Percentiles rank a stretch among this genome's conserved stretches.
These are phyloP conservation scores for Gortyna flavago DNA, from an alignment of 2,888 invertebrate genomes.

Conservation along the genomic window DNA sequence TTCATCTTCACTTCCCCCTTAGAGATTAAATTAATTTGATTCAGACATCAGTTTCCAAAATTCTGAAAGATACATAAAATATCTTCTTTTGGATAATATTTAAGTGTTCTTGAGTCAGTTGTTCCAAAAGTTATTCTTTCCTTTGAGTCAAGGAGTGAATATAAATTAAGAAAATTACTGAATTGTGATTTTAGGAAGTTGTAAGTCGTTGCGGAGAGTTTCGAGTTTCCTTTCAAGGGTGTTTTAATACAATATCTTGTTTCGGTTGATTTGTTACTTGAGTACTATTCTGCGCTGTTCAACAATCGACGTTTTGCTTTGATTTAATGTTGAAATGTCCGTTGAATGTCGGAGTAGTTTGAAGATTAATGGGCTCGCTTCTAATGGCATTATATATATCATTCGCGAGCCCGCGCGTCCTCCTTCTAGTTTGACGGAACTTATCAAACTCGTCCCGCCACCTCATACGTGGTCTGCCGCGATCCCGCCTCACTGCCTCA, in stretches of 20 bases:
- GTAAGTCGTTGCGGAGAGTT: conserved; percentile 27
- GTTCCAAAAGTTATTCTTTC: conserved; percentile 51
- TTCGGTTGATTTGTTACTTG: conserved; percentile 39
- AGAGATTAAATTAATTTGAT: conserved; percentile 31
- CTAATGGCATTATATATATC: not conserved
- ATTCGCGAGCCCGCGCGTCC: not conserved
- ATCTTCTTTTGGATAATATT: conserved; percentile 42
- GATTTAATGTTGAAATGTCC: conserved; percentile 19
- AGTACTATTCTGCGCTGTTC: conserved; percentile 18
- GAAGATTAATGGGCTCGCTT: not conserved
- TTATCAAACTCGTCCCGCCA: not conserved
- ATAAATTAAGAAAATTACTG: conserved; percentile 57
- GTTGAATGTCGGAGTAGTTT: not conserved
- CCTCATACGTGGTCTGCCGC: too few relatives aligned
- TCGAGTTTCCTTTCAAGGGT: conserved; percentile 45
- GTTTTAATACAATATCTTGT: conserved; percentile 51
- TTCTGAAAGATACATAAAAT: conserved; percentile 28
- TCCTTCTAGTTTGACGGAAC: not conserved
- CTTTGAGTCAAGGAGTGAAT: conserved; percentile 53
- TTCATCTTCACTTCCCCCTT: not conserved
- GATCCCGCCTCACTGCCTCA: too few relatives aligned
- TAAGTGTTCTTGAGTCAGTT: conserved; percentile 43
- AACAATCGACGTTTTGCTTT: conserved; percentile 15
- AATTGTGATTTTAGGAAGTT: conserved; percentile 58
- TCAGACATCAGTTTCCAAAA: conserved; percentile 16